Evolutionary conservation across 2,888 invertebrate genomes (phyloP).

Genomic region (Argyresthia albistria): DNA sequence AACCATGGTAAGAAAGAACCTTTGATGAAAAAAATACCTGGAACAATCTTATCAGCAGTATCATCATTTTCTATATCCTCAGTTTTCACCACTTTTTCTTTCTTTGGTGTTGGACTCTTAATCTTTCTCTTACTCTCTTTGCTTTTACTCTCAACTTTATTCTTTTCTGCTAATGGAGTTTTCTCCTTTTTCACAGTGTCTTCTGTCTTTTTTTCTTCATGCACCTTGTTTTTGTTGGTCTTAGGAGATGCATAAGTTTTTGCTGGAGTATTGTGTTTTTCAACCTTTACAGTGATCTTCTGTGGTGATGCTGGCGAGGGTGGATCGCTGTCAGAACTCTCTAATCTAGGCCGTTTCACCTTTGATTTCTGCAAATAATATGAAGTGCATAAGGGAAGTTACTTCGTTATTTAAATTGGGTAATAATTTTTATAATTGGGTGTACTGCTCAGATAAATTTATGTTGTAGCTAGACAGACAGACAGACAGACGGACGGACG

Average conservation of each 20-base stretch:
- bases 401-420: no score
- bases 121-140: conserved; percentile 3
- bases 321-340: conserved; percentile 50
- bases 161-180: not conserved
- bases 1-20: no score
- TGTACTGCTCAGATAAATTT: no score
- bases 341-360: conserved; percentile 46
- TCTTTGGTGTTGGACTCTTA: not conserved
- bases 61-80: not conserved
- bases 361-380: conserved; percentile 35
- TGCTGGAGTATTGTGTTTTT: conserved; percentile 23
- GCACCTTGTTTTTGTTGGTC: conserved; percentile 25
- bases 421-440: no score
- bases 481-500: no score
- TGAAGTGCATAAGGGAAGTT: no score
- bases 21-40: conserved; percentile 21
- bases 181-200: conserved; percentile 11
- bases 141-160: conserved; percentile 5
- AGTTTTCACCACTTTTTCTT: not conserved
- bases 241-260: conserved; percentile 45
- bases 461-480: no score
- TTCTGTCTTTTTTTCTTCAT: conserved; percentile 11
- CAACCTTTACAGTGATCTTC: conserved; percentile 16
- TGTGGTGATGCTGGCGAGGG: not conserved
- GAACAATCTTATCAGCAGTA: not conserved